Evolutionary conservation across 2,888 invertebrate species (phyloP), one percentile per base, ranked within the genome.

Genomic region (Callyntrura guangdongensis): DNA sequence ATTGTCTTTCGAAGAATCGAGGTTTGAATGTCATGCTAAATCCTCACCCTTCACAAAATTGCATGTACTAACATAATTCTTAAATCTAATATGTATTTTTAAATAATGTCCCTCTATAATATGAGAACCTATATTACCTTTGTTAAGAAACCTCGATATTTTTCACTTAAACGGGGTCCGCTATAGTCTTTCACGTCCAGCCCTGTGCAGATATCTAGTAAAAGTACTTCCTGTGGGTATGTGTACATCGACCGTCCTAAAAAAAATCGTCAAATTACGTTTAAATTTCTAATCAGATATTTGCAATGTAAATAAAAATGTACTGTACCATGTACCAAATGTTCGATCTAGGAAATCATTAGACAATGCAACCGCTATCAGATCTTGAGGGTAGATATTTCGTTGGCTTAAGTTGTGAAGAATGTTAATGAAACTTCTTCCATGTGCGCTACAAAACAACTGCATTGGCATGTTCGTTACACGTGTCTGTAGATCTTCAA

Each of bases 321-420:
- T 36, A 36, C 2, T 36, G 2, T 6, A 17, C 14, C 2, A 17
- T 53, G 6, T 81, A 90, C 90, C 90, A 53, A 49, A 90, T 5
- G 90, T 90, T 0, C 74, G 49, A 9, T 47, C 72, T 1, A 90
- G 90, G 22, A 86, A 90, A 9, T 86, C 82, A 72, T 86, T 86
- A 0, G 90, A 90, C 14, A 90, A 36, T 1, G 90, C 86, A 8
- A 90, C 36, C 6, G 86, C 36, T 25, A 97, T 96, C 90, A 97
- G 95, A 94, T 96, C 96, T 90, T 95, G 94, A 9, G 97, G 96
- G 94, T 96, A 96, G 84, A 96, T 95, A 74, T 95, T 95, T 81
- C 95, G 95, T 20, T 96, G 94, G 14, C 96, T 95, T 22, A 97
- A 95, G 94, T 96, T 97, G 94, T 96, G 95, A 49, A 97, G 94